phyloP scores from a whole-genome alignment of 1,140 invertebrate species.

The Papilio helenus region DNA sequence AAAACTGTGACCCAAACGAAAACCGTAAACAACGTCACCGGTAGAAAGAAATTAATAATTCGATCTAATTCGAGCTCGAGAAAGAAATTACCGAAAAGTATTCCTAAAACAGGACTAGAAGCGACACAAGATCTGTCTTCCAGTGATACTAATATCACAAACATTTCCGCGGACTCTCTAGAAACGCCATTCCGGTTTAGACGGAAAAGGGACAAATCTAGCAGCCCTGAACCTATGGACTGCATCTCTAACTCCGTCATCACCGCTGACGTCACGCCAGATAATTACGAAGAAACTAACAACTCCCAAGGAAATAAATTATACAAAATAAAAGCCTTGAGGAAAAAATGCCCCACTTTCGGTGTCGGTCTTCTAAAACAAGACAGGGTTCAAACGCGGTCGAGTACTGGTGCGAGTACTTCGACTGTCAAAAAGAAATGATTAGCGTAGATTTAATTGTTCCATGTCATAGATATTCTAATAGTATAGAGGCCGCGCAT shows the following conservation, averaged over 20 bases:
- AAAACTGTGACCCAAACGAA: constrained; percentile 64
- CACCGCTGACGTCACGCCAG: constrained; percentile 71
- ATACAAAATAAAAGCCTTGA: constrained; percentile 79
- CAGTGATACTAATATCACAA: constrained; percentile 79
- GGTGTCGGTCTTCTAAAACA: constrained; percentile 74
- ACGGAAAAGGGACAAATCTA: constrained; percentile 76
- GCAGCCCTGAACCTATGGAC: constrained; percentile 79
- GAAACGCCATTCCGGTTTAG: constrained; percentile 78
- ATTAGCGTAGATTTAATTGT: constrained; percentile 57
- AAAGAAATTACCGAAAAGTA: constrained; percentile 74
- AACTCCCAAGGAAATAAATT: constrained; percentile 80
- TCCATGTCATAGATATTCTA: constrained; percentile 54
- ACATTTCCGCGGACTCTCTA: constrained; percentile 78
- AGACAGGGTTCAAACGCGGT: constrained; percentile 73
- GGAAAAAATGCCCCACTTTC: constrained; percentile 76
- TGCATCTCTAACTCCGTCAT: constrained; percentile 71
- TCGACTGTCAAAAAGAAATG: constrained; percentile 80
- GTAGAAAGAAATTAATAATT: constrained; percentile 74
- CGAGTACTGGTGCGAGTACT: constrained; percentile 72
- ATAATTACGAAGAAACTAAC: constrained; percentile 73
- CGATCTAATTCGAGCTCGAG: constrained; percentile 72
- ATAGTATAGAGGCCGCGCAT: constrained; percentile 56
- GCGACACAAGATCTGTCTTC: constrained; percentile 75
- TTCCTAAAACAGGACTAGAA: constrained; percentile 65
- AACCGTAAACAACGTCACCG: constrained; percentile 55